phyloP scores from a whole-genome alignment of 1,140 invertebrate species.

The Drosophila simulans region DNA sequence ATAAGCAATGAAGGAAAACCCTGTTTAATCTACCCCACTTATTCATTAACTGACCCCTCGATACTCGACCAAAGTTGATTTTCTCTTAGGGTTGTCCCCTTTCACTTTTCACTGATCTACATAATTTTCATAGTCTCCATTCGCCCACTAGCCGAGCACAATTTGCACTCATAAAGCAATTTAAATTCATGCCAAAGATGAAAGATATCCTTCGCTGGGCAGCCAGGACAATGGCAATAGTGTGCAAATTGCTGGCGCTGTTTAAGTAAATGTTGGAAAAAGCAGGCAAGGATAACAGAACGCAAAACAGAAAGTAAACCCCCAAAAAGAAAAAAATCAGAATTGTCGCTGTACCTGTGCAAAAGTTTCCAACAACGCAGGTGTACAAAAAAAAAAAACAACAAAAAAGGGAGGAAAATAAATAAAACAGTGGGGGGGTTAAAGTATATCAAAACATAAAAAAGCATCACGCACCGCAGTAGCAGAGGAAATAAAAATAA shows the following conservation, averaged over 20 bases:
- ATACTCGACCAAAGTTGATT: not conserved
- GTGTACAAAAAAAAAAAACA: constrained; percentile 20
- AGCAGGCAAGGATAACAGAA: constrained; percentile 41
- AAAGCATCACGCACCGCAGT: constrained; percentile 28
- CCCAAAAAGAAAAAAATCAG: constrained; percentile 6
- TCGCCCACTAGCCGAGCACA: constrained; percentile 23
- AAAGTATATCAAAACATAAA: constrained; percentile 38
- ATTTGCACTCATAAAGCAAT: constrained; percentile 66
- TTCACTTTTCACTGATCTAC: not conserved
- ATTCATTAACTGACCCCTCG: not conserved
- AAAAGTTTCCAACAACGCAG: constrained; percentile 58
- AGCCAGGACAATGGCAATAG: constrained; percentile 59
- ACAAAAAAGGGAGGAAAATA: constrained; percentile 24
- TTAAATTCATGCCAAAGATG: constrained; percentile 74
- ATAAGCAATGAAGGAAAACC: not conserved
- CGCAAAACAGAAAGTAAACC: constrained; percentile 34
- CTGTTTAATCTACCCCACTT: not conserved
- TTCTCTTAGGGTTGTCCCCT: not conserved
- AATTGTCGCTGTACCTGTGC: constrained; percentile 55
- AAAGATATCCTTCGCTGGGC: constrained; percentile 53
- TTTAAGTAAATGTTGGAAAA: constrained; percentile 75
- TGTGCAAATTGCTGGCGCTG: constrained; percentile 77
- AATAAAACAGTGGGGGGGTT: constrained; percentile 22
- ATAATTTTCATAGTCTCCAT: constrained; percentile 15
- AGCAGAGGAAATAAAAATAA: constrained; percentile 35